Conservation (phyloP, 2,797 vertebrate species). For the Fundulus diaphanus region DNA sequence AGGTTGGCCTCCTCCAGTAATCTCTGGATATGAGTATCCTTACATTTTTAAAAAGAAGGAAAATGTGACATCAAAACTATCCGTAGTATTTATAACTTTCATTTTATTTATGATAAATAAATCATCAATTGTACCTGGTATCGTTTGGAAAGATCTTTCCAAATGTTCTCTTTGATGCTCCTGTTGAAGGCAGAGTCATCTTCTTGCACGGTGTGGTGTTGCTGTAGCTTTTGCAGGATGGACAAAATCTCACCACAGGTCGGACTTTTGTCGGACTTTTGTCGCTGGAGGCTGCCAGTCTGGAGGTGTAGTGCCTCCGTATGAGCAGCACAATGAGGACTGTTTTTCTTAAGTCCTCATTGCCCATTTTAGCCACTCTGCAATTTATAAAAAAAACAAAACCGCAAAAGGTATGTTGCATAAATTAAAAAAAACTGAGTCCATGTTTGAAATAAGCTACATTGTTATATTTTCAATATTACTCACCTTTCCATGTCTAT, state of each 20-base stretch:
- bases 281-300: neutral
- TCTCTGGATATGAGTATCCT: neutral
- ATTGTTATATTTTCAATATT: no score
- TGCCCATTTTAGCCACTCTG: no score
- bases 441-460: no score
- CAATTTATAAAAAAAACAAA: no score
- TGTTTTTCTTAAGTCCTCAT: no score
- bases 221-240: neutral
- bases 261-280: conserved; percentile 5
- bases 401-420: no score
- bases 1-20: conserved; percentile 2
- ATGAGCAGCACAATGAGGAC: no score
- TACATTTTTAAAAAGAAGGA: neutral
- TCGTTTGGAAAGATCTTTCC: neutral
- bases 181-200: neutral
- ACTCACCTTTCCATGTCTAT: no score
- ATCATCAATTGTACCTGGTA: neutral
- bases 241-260: conserved; percentile 7
- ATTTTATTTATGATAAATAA: neutral
- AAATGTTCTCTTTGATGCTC: conserved; percentile 4
- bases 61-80: neutral
- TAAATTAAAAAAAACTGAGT: no score
- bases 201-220: neutral
- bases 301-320: neutral
- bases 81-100: neutral